These are phyloP conservation scores for Stomatorhinus ivindoensis DNA, from an alignment of 2,113 vertebrate genomes.

Conservation along the genomic window DNA sequence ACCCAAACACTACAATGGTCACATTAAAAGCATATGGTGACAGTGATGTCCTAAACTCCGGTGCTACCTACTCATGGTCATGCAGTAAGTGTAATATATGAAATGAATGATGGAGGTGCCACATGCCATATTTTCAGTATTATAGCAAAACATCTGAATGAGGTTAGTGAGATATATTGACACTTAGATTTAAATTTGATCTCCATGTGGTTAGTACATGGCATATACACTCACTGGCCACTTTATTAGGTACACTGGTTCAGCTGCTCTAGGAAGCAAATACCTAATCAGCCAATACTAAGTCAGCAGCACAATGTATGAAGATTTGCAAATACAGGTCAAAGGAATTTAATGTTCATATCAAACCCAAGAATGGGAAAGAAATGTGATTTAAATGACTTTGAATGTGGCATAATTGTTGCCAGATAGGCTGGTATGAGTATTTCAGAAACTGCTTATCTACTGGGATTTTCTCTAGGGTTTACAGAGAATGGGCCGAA, in stretches of 20 bases:
- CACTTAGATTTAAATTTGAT: not conserved
- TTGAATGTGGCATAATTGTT: not conserved
- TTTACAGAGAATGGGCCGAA: not conserved
- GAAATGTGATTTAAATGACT: not conserved
- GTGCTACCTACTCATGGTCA: not conserved
- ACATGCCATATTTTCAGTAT: not conserved
- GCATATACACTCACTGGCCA: not conserved
- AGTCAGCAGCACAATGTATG: not conserved
- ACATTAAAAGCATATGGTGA: not conserved
- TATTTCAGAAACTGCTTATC: not conserved
- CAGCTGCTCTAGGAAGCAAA: not conserved
- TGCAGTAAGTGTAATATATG: not conserved
- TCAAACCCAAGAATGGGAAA: not conserved
- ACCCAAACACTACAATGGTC: not conserved
- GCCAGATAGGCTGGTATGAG: not conserved
- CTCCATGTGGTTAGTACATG: not conserved
- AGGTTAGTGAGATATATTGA: not conserved
- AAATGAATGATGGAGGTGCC: not conserved
- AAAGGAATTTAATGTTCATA: not conserved
- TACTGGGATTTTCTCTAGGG: not conserved
- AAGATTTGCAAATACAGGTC: not conserved
- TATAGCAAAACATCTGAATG: not conserved
- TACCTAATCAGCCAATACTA: not conserved
- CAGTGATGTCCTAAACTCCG: not conserved
- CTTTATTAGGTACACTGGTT: not conserved